These are phyloP conservation scores for Therioaphis trifolii DNA, from an alignment of 2,888 invertebrate genomes.

Conservation along the genomic window DNA sequence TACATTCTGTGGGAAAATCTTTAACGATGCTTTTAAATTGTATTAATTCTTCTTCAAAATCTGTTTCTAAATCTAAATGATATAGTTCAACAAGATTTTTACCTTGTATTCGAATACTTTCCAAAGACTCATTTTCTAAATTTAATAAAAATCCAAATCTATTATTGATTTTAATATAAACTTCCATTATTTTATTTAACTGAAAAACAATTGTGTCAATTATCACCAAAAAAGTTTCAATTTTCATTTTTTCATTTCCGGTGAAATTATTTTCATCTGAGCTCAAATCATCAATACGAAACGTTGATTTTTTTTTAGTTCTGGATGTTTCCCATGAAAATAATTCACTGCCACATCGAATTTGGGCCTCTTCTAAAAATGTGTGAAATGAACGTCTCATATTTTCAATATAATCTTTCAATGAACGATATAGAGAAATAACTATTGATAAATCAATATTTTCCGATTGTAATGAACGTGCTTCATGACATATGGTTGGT, in stretches of 20 bases:
- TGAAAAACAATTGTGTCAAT: conserved; percentile 21
- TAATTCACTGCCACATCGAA: too few species aligned
- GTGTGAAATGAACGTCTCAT: too few species aligned
- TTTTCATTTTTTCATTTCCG: conserved; percentile 32
- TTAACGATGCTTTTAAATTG: not conserved
- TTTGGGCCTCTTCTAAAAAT: too few species aligned
- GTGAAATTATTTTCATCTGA: not conserved
- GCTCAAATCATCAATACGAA: not conserved
- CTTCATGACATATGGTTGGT: too few species aligned
- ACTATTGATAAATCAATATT: too few species aligned
- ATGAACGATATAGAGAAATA: too few species aligned
- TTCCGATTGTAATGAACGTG: too few species aligned
- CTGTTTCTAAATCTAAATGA: conserved; percentile 7
- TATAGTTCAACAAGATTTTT: conserved; percentile 5
- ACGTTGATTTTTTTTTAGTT: not conserved
- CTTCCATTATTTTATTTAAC: too few species aligned
- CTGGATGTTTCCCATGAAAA: too few species aligned
- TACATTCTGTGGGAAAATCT: not conserved
- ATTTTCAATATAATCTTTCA: too few species aligned
- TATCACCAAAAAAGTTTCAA: conserved; percentile 25
- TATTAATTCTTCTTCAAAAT: conserved; percentile 16
- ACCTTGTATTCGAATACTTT: not conserved
- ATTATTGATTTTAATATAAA: too few species aligned
- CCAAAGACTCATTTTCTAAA: not conserved
- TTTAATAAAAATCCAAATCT: not conserved